Percentiles rank a stretch among this genome's conserved stretches.
Conservation (phyloP, 2,888 invertebrate species). For the Opisthograptis luteolata region DNA sequence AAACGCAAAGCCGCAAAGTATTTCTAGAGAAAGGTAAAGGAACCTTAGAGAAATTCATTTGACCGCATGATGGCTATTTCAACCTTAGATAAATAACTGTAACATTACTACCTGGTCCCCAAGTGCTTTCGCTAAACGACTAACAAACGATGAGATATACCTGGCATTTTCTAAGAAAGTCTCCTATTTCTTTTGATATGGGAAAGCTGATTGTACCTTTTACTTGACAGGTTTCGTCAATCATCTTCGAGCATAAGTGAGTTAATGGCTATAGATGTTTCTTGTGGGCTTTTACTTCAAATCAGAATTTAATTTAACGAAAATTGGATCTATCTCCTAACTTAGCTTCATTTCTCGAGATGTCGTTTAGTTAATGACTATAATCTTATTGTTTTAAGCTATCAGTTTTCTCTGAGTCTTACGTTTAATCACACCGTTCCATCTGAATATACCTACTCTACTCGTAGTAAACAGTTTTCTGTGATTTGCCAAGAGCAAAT, state of each 20-base stretch:
- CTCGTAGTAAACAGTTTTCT: slow-evolving; percentile 1
- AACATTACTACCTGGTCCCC: background rate
- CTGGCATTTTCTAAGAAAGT: slow-evolving; percentile 11
- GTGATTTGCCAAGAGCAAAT: slow-evolving; percentile 20
- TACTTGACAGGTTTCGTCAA: slow-evolving; percentile 9
- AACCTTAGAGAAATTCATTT: slow-evolving; percentile 9
- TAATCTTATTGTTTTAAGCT: slow-evolving; percentile 8
- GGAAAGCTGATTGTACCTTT: slow-evolving; percentile 22
- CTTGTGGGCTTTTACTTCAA: background rate
- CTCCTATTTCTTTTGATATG: slow-evolving; percentile 3
- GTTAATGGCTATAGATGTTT: too few relatives aligned
- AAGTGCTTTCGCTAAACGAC: background rate
- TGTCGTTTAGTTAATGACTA: background rate
- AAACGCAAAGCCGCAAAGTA: background rate
- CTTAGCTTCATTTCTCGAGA: background rate
- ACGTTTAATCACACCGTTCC: slow-evolving; percentile 1
- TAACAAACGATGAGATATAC: background rate
- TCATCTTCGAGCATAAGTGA: background rate
- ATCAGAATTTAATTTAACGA: background rate
- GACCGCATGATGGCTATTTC: slow-evolving; percentile 9
- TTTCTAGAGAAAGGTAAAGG: background rate
- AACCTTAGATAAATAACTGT: slow-evolving; percentile 6
- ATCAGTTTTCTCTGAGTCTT: too few relatives aligned
- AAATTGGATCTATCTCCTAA: background rate
- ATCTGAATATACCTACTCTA: background rate